These are phyloP conservation scores for Peucedramus taeniatus DNA, from an alignment of 2,113 vertebrate species.

Conservation along the genomic window DNA sequence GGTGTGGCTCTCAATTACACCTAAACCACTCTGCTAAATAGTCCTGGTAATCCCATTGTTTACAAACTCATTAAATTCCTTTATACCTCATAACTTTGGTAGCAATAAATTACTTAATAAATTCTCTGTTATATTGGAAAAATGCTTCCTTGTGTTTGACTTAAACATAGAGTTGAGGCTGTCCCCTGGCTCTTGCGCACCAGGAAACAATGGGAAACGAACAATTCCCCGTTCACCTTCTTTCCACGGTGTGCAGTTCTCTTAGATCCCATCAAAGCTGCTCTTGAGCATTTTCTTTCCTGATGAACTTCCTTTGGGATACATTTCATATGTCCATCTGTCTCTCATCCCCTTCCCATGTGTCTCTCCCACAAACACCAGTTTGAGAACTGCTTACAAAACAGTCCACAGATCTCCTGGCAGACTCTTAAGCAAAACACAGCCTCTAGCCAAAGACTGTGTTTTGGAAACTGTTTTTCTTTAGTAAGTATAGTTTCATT, in stretches of 20 bases:
- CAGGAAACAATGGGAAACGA: not conserved
- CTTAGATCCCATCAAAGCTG: not conserved
- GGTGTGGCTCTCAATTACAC: not conserved
- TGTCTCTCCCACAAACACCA: constrained; percentile 6
- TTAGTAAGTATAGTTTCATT: constrained; percentile 5
- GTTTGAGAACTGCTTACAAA: constrained; percentile 40
- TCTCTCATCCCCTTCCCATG: constrained; percentile 1
- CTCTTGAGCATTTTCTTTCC: not conserved
- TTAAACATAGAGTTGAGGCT: not conserved
- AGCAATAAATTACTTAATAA: not conserved
- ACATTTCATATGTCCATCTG: constrained; percentile 16
- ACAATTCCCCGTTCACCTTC: not conserved
- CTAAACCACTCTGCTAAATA: not conserved
- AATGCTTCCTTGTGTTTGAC: not conserved
- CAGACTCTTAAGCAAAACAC: constrained; percentile 12
- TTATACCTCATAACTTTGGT: not conserved
- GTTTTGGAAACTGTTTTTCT: constrained; percentile 36
- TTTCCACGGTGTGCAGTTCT: not conserved
- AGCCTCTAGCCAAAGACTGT: constrained; percentile 21
- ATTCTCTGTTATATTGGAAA: not conserved
- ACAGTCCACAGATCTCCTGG: constrained; percentile 41
- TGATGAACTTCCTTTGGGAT: not conserved
- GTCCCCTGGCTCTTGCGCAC: not conserved
- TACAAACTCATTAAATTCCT: not conserved
- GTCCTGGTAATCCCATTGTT: not conserved